Evolutionary conservation across 2,797 vertebrate genomes (phyloP), one percentile per base, ranked within the genome.

Genomic region (Lutjanus argentimaculatus): DNA sequence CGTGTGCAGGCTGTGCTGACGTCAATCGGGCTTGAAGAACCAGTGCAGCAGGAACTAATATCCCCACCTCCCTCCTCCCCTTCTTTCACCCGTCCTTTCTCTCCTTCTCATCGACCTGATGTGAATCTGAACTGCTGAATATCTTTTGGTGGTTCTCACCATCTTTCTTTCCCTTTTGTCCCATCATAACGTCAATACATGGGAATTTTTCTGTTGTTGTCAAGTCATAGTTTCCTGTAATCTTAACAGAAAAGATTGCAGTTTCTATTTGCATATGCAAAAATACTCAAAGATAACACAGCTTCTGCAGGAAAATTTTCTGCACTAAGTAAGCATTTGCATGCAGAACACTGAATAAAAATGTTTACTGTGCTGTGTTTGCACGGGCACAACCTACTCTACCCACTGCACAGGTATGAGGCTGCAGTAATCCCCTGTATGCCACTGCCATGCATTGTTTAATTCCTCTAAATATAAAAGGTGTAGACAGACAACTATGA

Each of bases 11-110:
- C 93, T 84, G 42, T 48, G 58, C 68, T 94, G 95, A 96, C 95
- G 94, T 97, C 95, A 96, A 91, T 73, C 69, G 75, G 56, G 80
- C 79, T 88, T 90, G 93, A 93, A 87, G 87, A 94, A 95, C 91
- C 91, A 77, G 75, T 89, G 85, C 93, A 94, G 93, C 95, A 93
- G 93, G 25, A 92, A 95, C 92, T 75, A 88, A 89, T 93, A 84
- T 83, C 89, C 59, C 80, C 57, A 65, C 57, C 68, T 76, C 77
- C 81, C 80, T 70, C 73, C 71, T 61, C 40, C 46, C 55, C 62
- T 80, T 85, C 78, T 83, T 58, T 81, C 77, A 84, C 84, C 84
- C 17, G 22, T 72, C 17, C 72, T 66, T 69, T 83, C 57, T 19
- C 75, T 81, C 25, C 63, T 77, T 79, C 40, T 62, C 36, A 70